A percentile compares a stretch with the other conserved stretches of the same genome.
phyloP scores from a whole-genome alignment of 2,797 vertebrate genomes.

The Mycteria americana region DNA sequence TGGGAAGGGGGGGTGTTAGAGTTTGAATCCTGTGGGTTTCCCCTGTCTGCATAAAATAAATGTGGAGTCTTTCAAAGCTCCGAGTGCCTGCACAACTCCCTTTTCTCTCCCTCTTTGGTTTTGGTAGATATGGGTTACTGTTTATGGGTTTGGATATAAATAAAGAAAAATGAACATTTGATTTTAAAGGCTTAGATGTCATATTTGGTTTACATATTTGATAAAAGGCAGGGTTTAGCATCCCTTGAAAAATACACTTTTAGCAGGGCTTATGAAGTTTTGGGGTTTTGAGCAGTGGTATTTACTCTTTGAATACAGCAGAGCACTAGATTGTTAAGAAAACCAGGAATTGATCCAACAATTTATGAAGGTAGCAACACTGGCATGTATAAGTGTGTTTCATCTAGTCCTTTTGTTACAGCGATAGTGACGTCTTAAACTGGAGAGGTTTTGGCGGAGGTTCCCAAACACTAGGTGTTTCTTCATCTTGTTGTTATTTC shows the following conservation, averaged over 20 bases:
- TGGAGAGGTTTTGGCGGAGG: background rate
- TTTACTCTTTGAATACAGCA: background rate
- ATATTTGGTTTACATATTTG: background rate
- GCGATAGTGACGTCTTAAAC: background rate
- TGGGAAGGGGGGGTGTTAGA: background rate
- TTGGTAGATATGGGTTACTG: rapidly evolving
- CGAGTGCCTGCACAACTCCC: rapidly evolving
- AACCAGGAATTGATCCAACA: background rate
- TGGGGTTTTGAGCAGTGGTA: background rate
- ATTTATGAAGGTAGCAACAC: background rate
- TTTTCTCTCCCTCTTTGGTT: background rate
- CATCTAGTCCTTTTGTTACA: background rate
- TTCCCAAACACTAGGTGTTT: background rate
- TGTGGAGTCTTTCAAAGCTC: background rate
- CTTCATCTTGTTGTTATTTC: slow-evolving; percentile 12
- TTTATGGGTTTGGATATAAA: background rate
- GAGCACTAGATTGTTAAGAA: background rate
- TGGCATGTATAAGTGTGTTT: background rate
- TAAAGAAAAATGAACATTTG: background rate
- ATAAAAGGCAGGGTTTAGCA: background rate
- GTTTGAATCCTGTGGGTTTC: background rate
- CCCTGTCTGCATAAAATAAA: background rate
- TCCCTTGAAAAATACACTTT: background rate
- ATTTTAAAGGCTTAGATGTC: background rate
- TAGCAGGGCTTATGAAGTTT: background rate